A percentile compares a stretch with the other conserved stretches of the same genome.
These are phyloP conservation scores for Tragelaphus imberbis DNA, from an alignment of 2,113 vertebrate species.

Conservation along the genomic window DNA sequence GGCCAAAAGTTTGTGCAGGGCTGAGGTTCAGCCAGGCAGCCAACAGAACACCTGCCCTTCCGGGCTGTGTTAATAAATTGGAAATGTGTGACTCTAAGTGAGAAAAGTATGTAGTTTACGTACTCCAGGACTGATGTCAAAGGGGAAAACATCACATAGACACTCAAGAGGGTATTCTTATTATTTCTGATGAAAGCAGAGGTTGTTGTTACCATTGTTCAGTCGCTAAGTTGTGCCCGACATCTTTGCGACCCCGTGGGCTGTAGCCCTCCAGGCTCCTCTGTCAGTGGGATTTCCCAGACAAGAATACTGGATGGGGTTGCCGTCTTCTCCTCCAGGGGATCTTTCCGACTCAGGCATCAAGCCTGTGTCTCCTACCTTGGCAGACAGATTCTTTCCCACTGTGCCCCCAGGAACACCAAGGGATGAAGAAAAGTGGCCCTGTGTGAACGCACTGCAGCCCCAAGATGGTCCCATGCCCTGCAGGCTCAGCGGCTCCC, in stretches of 20 bases:
- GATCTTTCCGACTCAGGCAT: background rate
- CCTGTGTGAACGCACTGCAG: background rate
- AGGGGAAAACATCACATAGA: background rate
- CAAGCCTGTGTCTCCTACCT: fast-evolving
- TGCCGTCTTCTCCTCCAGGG: background rate
- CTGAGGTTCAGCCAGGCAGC: background rate
- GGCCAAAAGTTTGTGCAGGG: background rate
- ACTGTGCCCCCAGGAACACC: fast-evolving
- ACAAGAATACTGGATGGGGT: background rate
- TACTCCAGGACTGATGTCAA: background rate
- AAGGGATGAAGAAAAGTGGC: background rate
- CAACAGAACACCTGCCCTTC: background rate
- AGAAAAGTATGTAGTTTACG: background rate
- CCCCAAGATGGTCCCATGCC: fast-evolving
- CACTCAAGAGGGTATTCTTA: background rate
- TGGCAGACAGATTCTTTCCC: background rate
- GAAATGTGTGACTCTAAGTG: background rate
- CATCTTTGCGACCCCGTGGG: fast-evolving
- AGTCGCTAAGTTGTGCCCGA: background rate
- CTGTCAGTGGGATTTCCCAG: background rate
- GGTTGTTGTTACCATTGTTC: background rate
- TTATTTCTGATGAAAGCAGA: background rate
- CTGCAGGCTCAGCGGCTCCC: background rate
- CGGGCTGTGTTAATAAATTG: background rate
- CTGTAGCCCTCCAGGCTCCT: background rate